phyloP scores from a whole-genome alignment of 1,140 invertebrate species.

The Trigoniulus corallinus region DNA sequence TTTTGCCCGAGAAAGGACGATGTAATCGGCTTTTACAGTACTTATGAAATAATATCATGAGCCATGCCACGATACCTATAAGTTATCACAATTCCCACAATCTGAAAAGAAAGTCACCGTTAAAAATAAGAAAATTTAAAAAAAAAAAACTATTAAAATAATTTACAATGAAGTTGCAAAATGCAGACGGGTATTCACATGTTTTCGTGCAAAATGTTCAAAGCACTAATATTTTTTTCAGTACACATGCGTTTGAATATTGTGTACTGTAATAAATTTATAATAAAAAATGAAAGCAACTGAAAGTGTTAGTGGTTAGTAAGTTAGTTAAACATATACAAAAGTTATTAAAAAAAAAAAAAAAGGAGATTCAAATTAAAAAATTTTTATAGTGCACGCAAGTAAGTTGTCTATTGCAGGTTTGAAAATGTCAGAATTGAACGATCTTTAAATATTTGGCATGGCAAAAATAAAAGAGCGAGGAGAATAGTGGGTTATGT shows the following conservation, averaged over 20 bases:
- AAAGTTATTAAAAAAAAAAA: no score
- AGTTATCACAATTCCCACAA: constrained; percentile 17
- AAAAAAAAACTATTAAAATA: neutral
- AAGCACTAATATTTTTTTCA: neutral
- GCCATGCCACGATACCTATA: constrained; percentile 16
- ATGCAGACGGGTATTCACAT: no score
- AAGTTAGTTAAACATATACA: no score
- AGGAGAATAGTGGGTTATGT: neutral
- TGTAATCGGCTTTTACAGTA: no score
- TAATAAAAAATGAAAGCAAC: neutral
- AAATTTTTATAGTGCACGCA: no score
- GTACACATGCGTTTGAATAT: neutral
- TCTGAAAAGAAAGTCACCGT: constrained; percentile 13
- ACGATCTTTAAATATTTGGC: no score
- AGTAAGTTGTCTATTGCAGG: no score
- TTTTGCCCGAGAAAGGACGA: no score
- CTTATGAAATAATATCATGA: constrained; percentile 2
- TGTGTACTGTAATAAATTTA: neutral
- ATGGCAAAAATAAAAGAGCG: constrained; percentile 1
- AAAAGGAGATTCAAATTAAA: no score
- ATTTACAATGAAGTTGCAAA: neutral
- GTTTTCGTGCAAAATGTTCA: neutral
- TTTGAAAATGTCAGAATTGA: no score
- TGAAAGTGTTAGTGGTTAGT: constrained; percentile 8
- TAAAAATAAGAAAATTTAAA: constrained; percentile 6